Evolutionary conservation across 2,888 invertebrate genomes (phyloP).

Genomic region (Auanema freiburgensis): DNA sequence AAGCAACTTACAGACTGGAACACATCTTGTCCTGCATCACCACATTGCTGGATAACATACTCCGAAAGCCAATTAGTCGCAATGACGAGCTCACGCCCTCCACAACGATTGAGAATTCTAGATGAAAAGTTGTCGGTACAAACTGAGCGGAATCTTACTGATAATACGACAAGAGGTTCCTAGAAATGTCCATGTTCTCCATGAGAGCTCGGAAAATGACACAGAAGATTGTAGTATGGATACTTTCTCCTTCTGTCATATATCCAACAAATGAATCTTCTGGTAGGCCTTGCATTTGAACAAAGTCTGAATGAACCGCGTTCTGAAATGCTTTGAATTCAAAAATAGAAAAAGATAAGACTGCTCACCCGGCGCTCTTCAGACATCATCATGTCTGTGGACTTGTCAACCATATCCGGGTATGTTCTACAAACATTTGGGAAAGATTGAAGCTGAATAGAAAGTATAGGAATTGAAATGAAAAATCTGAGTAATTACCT

Average conservation of each 20-base stretch:
- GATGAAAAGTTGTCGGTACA: neutral
- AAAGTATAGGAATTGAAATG: neutral
- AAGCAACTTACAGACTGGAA: neutral
- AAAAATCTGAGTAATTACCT: too few relatives aligned
- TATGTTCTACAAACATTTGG: constrained; percentile 8
- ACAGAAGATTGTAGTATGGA: constrained; percentile 10
- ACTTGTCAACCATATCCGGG: constrained; percentile 8
- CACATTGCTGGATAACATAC: constrained; percentile 13
- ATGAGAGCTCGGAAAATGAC: constrained; percentile 17
- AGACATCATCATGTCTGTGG: constrained; percentile 7
- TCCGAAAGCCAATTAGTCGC: constrained; percentile 12
- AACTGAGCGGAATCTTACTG: constrained; percentile 1
- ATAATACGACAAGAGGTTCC: constrained; percentile 8
- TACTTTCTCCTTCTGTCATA: constrained; percentile 4
- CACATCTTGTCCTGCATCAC: neutral
- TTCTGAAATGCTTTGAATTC: constrained; percentile 17
- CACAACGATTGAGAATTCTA: neutral
- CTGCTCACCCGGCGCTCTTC: constrained; percentile 5
- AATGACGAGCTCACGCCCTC: neutral
- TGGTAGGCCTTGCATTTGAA: constrained; percentile 12
- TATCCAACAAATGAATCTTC: constrained; percentile 8
- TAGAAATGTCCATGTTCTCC: constrained; percentile 4
- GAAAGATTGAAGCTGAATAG: constrained; percentile 10
- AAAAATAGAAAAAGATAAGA: neutral
- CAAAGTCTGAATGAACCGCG: constrained; percentile 12